Base-by-base conservation (phyloP, 2,113 vertebrate species). In the Apeltes quadracus region DNA sequence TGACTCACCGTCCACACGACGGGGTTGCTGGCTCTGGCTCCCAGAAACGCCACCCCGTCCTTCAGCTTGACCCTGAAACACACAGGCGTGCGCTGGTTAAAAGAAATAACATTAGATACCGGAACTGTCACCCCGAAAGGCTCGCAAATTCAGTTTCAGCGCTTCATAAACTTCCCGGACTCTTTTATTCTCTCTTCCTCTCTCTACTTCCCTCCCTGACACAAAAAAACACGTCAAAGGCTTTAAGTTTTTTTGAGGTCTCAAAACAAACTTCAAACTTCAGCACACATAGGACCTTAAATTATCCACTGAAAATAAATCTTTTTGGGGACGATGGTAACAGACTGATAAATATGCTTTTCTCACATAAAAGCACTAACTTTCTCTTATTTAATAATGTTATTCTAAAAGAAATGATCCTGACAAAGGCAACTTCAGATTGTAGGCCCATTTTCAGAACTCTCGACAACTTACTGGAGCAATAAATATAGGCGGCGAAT, bases 31-130 rank as follows among this genome's bases (percentile, higher is more conserved):
- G 94, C 91, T 81, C 95, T 85, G 0, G 96, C 93, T 1, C 94
- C 92, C 2, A 95, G 62, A 67, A 98, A 88, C 0, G 81, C 94
- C 88, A 97, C 92, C 0, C 96, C 97, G n/a, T 94, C 95, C 88
- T 96, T 95, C 91, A 97, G 92, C 86, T 95, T 96, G 7, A 95
- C 96, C 93, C 97, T 98, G 82, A 43, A 23, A 84, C 43, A 88
- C 9, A 68, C 29, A 61, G 12, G 61, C 15, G 38, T 25, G 32
- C 43, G 62, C 7, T 48, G n/a, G 56, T 75, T 56, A 62, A 16
- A 66, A 46, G 20, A 38, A 55, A 58, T 18, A 8, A 11, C 43
- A 72, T 66, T 16, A 48, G 13, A 39, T 61, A 15, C 27, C 32
- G 29, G 61, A 38, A 46, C 43, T 32, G 5, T 57, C 25, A 36